Conservation (phyloP, 1,140 invertebrate species). For the Polyergus mexicanus region DNA sequence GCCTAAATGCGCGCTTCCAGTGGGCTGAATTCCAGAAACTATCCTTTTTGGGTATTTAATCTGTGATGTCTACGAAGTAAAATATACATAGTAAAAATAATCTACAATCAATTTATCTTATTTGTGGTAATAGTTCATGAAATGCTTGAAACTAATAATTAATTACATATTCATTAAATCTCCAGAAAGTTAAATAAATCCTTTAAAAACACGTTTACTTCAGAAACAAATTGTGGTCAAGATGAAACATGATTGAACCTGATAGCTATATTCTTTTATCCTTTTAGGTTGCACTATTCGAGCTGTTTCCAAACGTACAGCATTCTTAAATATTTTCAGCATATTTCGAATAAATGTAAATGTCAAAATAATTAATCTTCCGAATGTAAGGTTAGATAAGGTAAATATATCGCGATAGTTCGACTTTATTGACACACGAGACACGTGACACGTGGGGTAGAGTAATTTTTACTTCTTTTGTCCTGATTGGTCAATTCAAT, state of each 20-base stretch:
- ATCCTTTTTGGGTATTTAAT: constrained; percentile 87
- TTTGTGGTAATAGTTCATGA: neutral
- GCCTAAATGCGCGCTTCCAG: constrained; percentile 96
- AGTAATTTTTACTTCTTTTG: too few species aligned
- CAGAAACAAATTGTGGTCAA: neutral
- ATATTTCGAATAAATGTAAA: constrained; percentile 11
- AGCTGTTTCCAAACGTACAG: neutral
- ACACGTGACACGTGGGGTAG: too few species aligned
- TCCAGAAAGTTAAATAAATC: neutral
- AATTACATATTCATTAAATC: constrained; percentile 12
- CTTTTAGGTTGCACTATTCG: neutral
- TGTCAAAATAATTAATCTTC: constrained; percentile 6
- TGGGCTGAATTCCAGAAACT: constrained; percentile 98
- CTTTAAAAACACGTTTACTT: neutral
- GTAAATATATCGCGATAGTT: too few species aligned
- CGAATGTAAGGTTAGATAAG: neutral
- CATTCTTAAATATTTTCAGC: constrained; percentile 29
- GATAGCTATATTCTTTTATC: neutral
- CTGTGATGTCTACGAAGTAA: neutral
- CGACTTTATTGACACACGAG: neutral
- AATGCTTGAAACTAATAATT: neutral
- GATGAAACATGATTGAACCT: constrained; percentile 33
- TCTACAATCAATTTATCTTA: neutral
- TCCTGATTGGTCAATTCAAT: too few species aligned
- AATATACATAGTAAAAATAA: neutral